A percentile compares a stretch with the other conserved stretches of the same genome.
Evolutionary conservation across 2,797 vertebrate genomes (phyloP).

Genomic region (Acanthurus lineatus): DNA sequence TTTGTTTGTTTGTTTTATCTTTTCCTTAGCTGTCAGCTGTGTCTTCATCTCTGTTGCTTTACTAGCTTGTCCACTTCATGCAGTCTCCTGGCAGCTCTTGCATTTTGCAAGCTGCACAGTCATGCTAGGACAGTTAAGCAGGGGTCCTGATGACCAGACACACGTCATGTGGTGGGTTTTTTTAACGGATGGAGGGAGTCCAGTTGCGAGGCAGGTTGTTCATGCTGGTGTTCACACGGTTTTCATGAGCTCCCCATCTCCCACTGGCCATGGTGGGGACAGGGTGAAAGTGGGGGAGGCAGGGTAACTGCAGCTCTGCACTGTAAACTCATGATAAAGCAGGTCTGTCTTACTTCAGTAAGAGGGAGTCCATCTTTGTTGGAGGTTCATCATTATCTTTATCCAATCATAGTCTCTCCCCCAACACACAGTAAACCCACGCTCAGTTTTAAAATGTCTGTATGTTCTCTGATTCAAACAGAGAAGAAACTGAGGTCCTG

Average conservation of each 20-base stretch:
- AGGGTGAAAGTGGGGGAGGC: conserved; percentile 36
- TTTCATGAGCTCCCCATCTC: conserved; percentile 66
- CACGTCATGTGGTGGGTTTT: conserved; percentile 11
- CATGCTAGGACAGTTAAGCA: conserved; percentile 71
- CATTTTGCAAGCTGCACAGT: conserved; percentile 61
- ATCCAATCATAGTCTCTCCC: conserved; percentile 39
- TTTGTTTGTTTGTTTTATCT: background rate
- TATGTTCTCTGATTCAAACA: conserved; percentile 59
- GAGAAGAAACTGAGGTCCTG: conserved; percentile 88
- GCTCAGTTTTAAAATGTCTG: conserved; percentile 55
- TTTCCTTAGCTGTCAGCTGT: conserved; percentile 12
- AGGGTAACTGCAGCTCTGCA: conserved; percentile 29
- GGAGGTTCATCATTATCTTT: conserved; percentile 27
- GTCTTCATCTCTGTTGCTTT: conserved; percentile 49
- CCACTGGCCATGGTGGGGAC: conserved; percentile 24
- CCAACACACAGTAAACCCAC: conserved; percentile 41
- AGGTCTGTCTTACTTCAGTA: conserved; percentile 46
- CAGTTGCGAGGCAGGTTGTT: conserved; percentile 71
- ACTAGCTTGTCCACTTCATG: conserved; percentile 67
- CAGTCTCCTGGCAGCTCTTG: conserved; percentile 71
- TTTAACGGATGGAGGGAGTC: conserved; percentile 7
- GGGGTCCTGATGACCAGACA: conserved; percentile 55
- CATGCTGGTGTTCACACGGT: conserved; percentile 87
- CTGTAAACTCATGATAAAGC: conserved; percentile 78
- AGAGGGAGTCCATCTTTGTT: conserved; percentile 53